These are phyloP conservation scores for Phylloscopus trochilus DNA, from an alignment of 2,113 vertebrate genomes.

Conservation along the genomic window DNA sequence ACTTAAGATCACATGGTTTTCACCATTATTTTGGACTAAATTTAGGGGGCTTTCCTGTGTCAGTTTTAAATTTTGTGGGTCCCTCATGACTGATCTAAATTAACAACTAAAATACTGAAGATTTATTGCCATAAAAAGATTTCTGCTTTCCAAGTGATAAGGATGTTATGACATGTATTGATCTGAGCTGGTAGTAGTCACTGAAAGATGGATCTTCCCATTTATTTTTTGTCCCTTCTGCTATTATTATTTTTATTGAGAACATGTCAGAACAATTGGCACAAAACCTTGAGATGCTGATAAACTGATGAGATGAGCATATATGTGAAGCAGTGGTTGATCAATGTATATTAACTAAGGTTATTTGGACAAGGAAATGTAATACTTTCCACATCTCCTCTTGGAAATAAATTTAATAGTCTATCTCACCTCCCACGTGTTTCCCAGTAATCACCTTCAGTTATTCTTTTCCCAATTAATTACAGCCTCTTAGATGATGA, in stretches of 20 bases:
- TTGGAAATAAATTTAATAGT: conserved; percentile 6
- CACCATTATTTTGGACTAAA: background rate
- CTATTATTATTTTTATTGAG: conserved; percentile 48
- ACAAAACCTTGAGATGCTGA: conserved; percentile 22
- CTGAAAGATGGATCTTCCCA: conserved; percentile 24
- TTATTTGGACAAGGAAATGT: conserved; percentile 39
- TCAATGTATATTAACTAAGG: conserved; percentile 48
- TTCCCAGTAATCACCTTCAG: conserved; percentile 22
- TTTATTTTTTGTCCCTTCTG: conserved; percentile 34
- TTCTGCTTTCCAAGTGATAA: conserved; percentile 30
- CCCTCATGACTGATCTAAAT: conserved; percentile 28
- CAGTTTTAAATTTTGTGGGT: background rate
- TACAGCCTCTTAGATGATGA: conserved; percentile 55
- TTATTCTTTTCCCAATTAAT: conserved; percentile 55
- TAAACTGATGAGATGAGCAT: conserved; percentile 13
- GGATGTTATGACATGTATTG: conserved; percentile 37
- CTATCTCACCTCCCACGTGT: conserved; percentile 26
- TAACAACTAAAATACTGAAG: conserved; percentile 25
- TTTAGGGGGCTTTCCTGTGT: background rate
- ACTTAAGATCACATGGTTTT: background rate
- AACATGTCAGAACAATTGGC: conserved; percentile 33
- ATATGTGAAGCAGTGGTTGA: background rate
- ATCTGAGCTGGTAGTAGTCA: conserved; percentile 25
- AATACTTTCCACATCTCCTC: background rate
- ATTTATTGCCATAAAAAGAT: conserved; percentile 49